Evolutionary conservation across 2,113 vertebrate genomes (phyloP), one percentile per base, ranked within the genome.

Genomic region (Cochlearius cochlearius): DNA sequence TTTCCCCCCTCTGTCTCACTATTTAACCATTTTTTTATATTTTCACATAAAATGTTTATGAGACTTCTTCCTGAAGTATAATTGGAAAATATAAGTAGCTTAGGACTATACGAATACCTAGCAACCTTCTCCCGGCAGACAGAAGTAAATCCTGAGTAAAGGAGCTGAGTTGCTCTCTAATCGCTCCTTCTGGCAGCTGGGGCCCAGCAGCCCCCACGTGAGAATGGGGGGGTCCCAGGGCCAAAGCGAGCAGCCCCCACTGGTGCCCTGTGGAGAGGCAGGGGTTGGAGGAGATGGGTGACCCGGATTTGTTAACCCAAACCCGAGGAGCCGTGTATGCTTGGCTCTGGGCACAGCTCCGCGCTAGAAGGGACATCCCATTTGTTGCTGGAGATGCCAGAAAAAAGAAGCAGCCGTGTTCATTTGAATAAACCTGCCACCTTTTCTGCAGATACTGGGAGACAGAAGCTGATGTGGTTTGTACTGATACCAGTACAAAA

Each of bases 11-110:
- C n/a, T 21, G 12, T 74, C 38, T 89, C 47, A 32, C 21, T 79
- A 6, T 60, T 83, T 52, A 80, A 79, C 36, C 2, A 23, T 74
- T 73, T 94, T 94, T 77, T 52, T 11, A 12, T 62, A 69, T 84
- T 92, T 93, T 86, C 36, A 53, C 36, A 41, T 94, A 75, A 92
- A 94, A 71, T 0, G 0, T 84, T 86, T 84, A 89, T 7, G 2
- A 92, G 32, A n/a, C 43, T 90, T 77, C 26, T 56, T 94, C 72
- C 32, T 30, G 29, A 67, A 87, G 29, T 75, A 59, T 86, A 94
- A 81, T 56, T 89, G 73, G 68, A 92, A 92, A 88, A 64, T n/a
- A 18, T 63, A 93, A 92, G 94, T 72, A 94, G 79, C 80, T 92
- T 94, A 94, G 23, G 72, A 55, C 59, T 90, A 2, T 22, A 69